phyloP scores from a whole-genome alignment of 2,797 vertebrate species.

The Benthosema pterotum region DNA sequence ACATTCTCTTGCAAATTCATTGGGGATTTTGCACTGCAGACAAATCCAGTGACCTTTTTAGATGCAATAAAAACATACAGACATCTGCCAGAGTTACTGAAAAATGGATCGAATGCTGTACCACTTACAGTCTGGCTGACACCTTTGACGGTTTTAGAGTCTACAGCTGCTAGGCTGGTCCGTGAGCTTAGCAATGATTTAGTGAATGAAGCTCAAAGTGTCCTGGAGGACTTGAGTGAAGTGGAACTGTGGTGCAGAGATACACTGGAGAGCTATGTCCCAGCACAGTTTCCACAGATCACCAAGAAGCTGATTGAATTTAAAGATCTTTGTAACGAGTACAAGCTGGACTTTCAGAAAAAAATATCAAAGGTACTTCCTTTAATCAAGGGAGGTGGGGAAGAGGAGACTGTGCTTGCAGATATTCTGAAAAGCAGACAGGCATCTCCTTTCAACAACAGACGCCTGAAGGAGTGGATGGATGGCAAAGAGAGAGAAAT shows the following conservation, averaged over 20 bases:
- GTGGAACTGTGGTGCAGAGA: too few relatives aligned
- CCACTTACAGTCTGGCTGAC: conserved; percentile 67
- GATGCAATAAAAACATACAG: conserved; percentile 57
- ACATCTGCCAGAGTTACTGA: conserved; percentile 54
- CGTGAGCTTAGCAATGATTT: conserved; percentile 48
- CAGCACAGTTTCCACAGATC: conserved; percentile 39
- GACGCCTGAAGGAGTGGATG: conserved; percentile 62
- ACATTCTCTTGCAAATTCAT: too few relatives aligned
- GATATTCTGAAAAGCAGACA: too few relatives aligned
- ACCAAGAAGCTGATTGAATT: conserved; percentile 29
- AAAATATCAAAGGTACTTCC: conserved; percentile 33
- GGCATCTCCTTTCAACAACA: too few relatives aligned
- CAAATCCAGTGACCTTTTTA: conserved; percentile 34
- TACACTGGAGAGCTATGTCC: conserved; percentile 14
- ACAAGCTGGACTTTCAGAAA: too few relatives aligned
- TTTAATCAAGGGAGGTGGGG: conserved; percentile 44
- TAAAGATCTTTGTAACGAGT: conserved; percentile 35
- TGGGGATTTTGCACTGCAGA: conserved; percentile 6
- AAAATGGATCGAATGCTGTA: too few relatives aligned
- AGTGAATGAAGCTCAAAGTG: conserved; percentile 29
- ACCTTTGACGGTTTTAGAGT: conserved; percentile 58
- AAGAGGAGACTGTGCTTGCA: conserved; percentile 39
- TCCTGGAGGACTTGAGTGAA: too few relatives aligned
- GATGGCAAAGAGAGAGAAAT: conserved; percentile 48
- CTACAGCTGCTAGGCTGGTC: conserved; percentile 43